These are phyloP conservation scores for Cardinalis cardinalis DNA, from an alignment of 2,113 vertebrate species.

Conservation along the genomic window DNA sequence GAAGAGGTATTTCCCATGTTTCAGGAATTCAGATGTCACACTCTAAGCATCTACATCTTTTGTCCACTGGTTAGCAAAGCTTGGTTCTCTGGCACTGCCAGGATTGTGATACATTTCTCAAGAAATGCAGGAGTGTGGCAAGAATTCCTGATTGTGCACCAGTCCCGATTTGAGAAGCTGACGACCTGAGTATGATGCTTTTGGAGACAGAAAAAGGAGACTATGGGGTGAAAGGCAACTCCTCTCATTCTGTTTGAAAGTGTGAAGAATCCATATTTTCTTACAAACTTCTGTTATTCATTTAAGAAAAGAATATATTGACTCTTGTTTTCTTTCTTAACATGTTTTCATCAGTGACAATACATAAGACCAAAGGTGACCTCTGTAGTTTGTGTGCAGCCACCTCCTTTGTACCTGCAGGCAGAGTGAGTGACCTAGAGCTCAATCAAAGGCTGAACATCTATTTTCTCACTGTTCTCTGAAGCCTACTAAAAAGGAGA, in stretches of 20 bases:
- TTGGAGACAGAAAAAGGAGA: not conserved
- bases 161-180: not conserved
- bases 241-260: not conserved
- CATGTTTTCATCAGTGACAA: not conserved
- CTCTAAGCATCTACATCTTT: not conserved
- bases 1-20: not conserved
- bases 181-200: not conserved
- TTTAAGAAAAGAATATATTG: not conserved
- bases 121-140: not conserved
- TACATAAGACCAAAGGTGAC: not conserved
- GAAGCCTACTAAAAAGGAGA: not conserved
- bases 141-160: not conserved
- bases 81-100: not conserved
- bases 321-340: not conserved
- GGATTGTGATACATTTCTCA: not conserved
- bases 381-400: not conserved
- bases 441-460: not conserved
- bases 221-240: not conserved
- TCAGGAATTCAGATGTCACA: not conserved
- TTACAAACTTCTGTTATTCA: not conserved
- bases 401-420: not conserved
- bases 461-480: not conserved
- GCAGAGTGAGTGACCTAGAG: not conserved
- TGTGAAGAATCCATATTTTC: not conserved
- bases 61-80: not conserved